Conservation (phyloP, 2,888 invertebrate species). For the Troides helena region DNA sequence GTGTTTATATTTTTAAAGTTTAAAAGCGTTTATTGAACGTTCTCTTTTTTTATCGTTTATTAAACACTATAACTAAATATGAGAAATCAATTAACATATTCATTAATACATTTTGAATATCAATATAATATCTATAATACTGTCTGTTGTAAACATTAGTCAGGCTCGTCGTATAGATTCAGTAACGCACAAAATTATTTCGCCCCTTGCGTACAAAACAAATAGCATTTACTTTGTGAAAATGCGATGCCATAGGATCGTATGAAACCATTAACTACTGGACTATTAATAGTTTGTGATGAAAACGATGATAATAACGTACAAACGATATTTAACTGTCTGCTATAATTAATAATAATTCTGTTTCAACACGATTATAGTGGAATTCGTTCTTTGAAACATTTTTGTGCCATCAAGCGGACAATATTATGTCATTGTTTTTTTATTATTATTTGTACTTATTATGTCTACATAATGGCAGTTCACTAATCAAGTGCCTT, state of each 20-base stretch:
- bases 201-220: slow-evolving; percentile 39
- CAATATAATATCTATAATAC: no score
- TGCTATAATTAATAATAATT: slow-evolving; percentile 65
- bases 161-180: background rate
- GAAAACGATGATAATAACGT: slow-evolving; percentile 61
- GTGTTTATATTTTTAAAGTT: slow-evolving; percentile 1
- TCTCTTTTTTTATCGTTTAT: background rate
- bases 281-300: slow-evolving; percentile 53
- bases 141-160: background rate
- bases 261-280: slow-evolving; percentile 25
- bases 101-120: background rate
- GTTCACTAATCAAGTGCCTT: slow-evolving; percentile 70
- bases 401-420: slow-evolving; percentile 73
- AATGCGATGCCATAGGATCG: slow-evolving; percentile 49
- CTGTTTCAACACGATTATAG: slow-evolving; percentile 56
- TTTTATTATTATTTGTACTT: slow-evolving; percentile 65
- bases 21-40: background rate
- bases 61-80: background rate
- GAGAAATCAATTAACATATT: background rate
- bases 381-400: slow-evolving; percentile 61
- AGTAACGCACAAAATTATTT: background rate
- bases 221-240: slow-evolving; percentile 49
- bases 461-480: slow-evolving; percentile 62
- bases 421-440: slow-evolving; percentile 63
- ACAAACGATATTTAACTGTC: slow-evolving; percentile 66